Percentiles rank a stretch among this genome's conserved stretches.
phyloP scores from a whole-genome alignment of 2,113 vertebrate species.

The Hippocampus comes region DNA sequence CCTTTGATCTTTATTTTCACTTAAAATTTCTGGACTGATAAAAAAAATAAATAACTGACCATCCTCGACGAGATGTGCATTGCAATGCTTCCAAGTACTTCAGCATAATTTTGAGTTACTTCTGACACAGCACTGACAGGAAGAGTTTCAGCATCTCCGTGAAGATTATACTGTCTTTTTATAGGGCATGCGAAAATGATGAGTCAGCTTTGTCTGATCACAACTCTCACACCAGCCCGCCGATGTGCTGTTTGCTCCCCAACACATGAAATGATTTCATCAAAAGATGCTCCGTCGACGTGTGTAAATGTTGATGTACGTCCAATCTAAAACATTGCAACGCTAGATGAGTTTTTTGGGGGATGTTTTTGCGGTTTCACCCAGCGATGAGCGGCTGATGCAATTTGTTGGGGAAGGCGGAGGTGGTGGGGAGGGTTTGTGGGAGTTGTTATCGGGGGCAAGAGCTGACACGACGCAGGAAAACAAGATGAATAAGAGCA shows the following conservation, averaged over 20 bases:
- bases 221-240: background rate
- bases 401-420: slow-evolving; percentile 45
- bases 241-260: slow-evolving; percentile 9
- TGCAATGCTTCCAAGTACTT: background rate
- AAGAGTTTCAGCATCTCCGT: background rate
- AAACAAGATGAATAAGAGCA: slow-evolving; percentile 56
- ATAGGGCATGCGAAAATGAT: background rate
- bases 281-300: slow-evolving; percentile 21
- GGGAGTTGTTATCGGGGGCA: slow-evolving; percentile 42
- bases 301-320: slow-evolving; percentile 38
- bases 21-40: background rate
- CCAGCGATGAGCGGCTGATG: slow-evolving; percentile 29
- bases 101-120: background rate
- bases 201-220: background rate
- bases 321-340: slow-evolving; percentile 50
- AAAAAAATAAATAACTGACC: background rate
- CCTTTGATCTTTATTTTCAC: background rate
- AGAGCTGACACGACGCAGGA: slow-evolving; percentile 41
- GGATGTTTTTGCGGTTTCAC: background rate
- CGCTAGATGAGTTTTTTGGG: slow-evolving; percentile 21
- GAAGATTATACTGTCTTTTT: background rate
- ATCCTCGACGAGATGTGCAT: background rate
- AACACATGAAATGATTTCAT: slow-evolving; percentile 43
- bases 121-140: background rate
- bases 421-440: background rate